Evolutionary conservation across 2,888 invertebrate species (phyloP).

Genomic region (Cancer borealis): DNA sequence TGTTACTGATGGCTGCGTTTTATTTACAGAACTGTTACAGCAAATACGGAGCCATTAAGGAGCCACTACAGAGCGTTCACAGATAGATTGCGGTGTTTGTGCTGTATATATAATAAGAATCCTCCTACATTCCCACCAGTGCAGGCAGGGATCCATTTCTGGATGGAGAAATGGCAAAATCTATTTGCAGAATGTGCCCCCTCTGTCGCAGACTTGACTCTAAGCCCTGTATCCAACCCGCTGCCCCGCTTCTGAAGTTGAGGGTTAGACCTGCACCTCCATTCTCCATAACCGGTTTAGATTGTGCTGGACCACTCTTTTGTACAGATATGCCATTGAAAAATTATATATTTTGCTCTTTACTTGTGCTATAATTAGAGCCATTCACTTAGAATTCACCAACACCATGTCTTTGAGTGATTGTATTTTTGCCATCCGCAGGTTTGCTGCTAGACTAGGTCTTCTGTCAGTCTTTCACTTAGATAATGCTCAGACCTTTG

Average conservation of each 20-base stretch:
- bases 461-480: background rate
- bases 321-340: constrained; percentile 73
- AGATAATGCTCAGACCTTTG: background rate
- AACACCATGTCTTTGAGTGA: constrained; percentile 67
- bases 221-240: constrained; percentile 46
- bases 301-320: constrained; percentile 78
- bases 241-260: constrained; percentile 57
- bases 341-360: constrained; percentile 78
- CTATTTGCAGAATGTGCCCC: constrained; percentile 40
- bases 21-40: no score
- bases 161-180: constrained; percentile 5
- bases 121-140: no score
- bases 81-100: no score
- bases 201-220: constrained; percentile 41
- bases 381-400: constrained; percentile 79
- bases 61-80: no score
- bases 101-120: no score
- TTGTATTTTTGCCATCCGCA: background rate
- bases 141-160: no score
- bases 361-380: constrained; percentile 78
- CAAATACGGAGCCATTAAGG: no score
- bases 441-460: constrained; percentile 12
- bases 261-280: constrained; percentile 60
- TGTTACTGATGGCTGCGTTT: no score
- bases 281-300: constrained; percentile 76